phyloP scores from a whole-genome alignment of 2,113 vertebrate genomes.

The Hydrochoerus hydrochaeris region DNA sequence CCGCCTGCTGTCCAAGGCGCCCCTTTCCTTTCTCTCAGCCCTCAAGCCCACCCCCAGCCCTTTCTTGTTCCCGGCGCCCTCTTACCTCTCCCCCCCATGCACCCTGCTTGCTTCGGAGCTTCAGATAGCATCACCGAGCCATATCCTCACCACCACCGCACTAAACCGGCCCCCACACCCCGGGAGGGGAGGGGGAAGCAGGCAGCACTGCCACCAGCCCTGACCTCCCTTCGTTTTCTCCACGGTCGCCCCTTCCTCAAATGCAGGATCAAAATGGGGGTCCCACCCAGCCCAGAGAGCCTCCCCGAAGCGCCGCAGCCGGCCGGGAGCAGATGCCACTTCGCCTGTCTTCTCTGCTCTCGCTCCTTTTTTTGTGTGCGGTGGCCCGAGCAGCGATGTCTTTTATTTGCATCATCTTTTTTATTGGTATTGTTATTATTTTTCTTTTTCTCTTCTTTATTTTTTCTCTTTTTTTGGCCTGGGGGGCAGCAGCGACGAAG shows the following conservation, averaged over 20 bases:
- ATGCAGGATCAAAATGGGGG: slow-evolving; percentile 48
- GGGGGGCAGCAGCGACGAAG: neutral
- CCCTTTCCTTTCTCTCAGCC: slow-evolving; percentile 63
- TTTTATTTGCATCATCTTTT: slow-evolving; percentile 73
- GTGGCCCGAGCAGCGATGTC: slow-evolving; percentile 13
- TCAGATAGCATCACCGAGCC: slow-evolving; percentile 72
- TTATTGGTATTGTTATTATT: slow-evolving; percentile 28
- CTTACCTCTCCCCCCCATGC: slow-evolving; percentile 72
- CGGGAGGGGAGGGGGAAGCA: slow-evolving; percentile 68
- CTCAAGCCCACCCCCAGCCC: slow-evolving; percentile 33
- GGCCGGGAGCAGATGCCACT: slow-evolving; percentile 18
- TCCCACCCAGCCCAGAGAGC: slow-evolving; percentile 65
- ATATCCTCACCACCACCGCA: slow-evolving; percentile 53
- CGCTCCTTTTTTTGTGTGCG: slow-evolving; percentile 66
- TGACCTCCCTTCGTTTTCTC: slow-evolving; percentile 68
- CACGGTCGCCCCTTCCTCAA: slow-evolving; percentile 66
- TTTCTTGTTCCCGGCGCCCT: slow-evolving; percentile 52
- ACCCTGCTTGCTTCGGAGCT: slow-evolving; percentile 79
- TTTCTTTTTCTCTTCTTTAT: neutral
- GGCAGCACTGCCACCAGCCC: slow-evolving; percentile 64
- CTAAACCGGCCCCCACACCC: slow-evolving; percentile 73
- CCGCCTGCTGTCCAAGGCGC: neutral
- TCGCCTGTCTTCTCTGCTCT: slow-evolving; percentile 46
- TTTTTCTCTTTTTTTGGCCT: slow-evolving; percentile 11
- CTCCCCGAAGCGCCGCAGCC: slow-evolving; percentile 42